These are phyloP conservation scores for Labeo rohita DNA, from an alignment of 2,113 vertebrate species.

Conservation along the genomic window DNA sequence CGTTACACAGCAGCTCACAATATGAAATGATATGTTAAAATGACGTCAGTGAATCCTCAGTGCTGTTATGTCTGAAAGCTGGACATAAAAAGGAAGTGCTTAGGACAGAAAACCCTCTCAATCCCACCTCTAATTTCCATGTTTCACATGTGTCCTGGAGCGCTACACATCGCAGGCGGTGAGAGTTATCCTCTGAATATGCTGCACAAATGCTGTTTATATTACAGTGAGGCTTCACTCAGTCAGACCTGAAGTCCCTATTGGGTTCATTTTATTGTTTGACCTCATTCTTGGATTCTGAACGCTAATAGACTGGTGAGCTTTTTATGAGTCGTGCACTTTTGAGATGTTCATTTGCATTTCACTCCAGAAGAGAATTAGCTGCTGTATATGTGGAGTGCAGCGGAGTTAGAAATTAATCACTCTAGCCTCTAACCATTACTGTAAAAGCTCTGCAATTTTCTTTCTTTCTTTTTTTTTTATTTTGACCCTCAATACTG, in stretches of 20 bases:
- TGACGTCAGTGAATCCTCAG: background rate
- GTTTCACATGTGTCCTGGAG: slow-evolving; percentile 24
- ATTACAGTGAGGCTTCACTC: slow-evolving; percentile 22
- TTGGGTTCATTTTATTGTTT: slow-evolving; percentile 36
- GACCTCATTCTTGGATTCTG: slow-evolving; percentile 32
- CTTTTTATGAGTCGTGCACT: slow-evolving; percentile 30
- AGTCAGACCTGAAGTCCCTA: slow-evolving; percentile 22
- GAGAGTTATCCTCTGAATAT: slow-evolving; percentile 3
- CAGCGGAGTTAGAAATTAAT: slow-evolving; percentile 21
- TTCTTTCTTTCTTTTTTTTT: background rate
- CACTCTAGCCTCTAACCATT: slow-evolving; percentile 23
- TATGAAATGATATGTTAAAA: background rate
- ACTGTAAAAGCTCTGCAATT: slow-evolving; percentile 15
- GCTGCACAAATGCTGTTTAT: slow-evolving; percentile 23
- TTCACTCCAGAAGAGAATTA: slow-evolving; percentile 34
- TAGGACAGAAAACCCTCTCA: background rate
- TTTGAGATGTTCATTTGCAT: slow-evolving; percentile 48
- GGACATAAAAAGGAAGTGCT: background rate
- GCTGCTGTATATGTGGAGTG: background rate
- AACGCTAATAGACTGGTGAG: slow-evolving; percentile 24
- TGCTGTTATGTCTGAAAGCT: slow-evolving; percentile 15
- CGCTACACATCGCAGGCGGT: background rate
- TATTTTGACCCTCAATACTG: slow-evolving; percentile 1
- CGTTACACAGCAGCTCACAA: background rate
- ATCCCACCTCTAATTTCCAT: slow-evolving; percentile 33